Conservation (phyloP, 1,140 invertebrate species). For the Zaprionus nigranus region DNA sequence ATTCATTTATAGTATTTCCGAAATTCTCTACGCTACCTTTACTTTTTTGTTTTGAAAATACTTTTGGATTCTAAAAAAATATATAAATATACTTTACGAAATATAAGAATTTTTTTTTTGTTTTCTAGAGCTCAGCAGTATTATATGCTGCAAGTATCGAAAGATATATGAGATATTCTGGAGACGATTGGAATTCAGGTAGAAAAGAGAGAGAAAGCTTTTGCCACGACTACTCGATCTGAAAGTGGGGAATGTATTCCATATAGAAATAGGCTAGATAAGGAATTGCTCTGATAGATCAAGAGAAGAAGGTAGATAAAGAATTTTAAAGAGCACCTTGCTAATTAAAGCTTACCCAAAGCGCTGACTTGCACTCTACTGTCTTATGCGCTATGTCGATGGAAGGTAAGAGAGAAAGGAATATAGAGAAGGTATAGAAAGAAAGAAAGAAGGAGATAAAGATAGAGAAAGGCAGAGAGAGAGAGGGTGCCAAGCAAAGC, state of each 20-base stretch:
- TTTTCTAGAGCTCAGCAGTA: background rate
- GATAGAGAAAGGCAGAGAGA: too few species aligned
- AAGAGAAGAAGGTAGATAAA: too few species aligned
- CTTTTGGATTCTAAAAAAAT: background rate
- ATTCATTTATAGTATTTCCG: too few species aligned
- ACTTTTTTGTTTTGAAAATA: background rate
- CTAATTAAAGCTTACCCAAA: too few species aligned
- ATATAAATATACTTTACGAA: background rate
- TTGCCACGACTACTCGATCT: background rate
- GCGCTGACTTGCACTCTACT: too few species aligned
- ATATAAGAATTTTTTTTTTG: background rate
- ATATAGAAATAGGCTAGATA: too few species aligned
- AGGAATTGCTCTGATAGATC: too few species aligned
- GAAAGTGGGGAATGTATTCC: background rate
- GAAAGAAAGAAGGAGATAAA: background rate
- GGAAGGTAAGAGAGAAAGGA: too few species aligned
- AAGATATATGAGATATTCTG: background rate
- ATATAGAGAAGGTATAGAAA: too few species aligned
- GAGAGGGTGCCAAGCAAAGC: too few species aligned
- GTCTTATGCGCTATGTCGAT: too few species aligned
- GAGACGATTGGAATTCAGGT: background rate
- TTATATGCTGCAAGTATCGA: background rate
- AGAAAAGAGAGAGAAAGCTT: background rate
- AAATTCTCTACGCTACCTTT: background rate
- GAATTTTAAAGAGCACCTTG: too few species aligned